Conservation (phyloP, 2,888 invertebrate genomes). For the Agrochola lota region DNA sequence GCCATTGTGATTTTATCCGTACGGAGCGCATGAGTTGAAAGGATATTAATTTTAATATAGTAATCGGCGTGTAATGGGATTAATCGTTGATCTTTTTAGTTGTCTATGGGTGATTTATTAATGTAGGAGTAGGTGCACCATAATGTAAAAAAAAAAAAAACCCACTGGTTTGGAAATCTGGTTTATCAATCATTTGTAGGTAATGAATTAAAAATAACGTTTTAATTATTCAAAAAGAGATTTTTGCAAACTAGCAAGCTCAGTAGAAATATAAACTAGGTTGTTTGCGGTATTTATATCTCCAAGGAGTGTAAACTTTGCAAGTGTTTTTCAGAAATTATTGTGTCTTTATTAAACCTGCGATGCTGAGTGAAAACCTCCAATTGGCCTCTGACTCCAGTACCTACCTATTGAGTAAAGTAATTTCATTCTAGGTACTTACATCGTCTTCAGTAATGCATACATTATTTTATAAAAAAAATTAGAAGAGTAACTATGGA, state of each 20-base stretch:
- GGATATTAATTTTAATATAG: constrained; percentile 59
- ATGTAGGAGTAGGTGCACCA: neutral
- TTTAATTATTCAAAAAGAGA: neutral
- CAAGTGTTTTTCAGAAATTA: neutral
- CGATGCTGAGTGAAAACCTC: neutral
- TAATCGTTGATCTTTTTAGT: constrained; percentile 51
- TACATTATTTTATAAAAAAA: too few relatives aligned
- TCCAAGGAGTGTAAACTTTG: neutral
- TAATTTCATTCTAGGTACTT: too few relatives aligned
- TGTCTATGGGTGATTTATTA: constrained; percentile 50
- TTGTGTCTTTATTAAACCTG: neutral
- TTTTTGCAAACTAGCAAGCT: neutral
- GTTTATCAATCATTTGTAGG: neutral
- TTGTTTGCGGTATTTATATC: neutral
- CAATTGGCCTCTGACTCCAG: neutral
- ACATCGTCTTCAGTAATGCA: too few relatives aligned
- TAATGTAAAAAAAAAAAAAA: neutral
- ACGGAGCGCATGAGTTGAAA: constrained; percentile 56
- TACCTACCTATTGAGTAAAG: too few relatives aligned
- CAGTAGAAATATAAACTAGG: neutral
- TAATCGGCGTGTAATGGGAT: constrained; percentile 62
- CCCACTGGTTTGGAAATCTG: neutral
- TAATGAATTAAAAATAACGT: neutral
- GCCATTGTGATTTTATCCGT: constrained; percentile 49
- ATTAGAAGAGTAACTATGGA: too few relatives aligned